Conservation (phyloP, 1,140 invertebrate species). For the Hypothenemus hampei region DNA sequence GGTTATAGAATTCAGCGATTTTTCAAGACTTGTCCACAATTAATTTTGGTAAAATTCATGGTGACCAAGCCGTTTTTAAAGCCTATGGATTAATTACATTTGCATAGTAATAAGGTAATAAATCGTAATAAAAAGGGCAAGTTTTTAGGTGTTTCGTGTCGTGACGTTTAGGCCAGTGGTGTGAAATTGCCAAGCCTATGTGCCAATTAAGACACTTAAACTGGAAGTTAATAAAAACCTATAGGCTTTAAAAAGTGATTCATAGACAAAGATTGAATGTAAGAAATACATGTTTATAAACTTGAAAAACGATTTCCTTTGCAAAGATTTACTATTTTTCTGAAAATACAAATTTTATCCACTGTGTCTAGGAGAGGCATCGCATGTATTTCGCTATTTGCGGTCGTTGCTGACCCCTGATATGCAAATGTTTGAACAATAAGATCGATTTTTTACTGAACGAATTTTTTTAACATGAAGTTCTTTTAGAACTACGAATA, state of each 20-base stretch:
- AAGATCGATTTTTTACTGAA: constrained; percentile 27
- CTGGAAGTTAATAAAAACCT: background rate
- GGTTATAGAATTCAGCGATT: too few relatives aligned
- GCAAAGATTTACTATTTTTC: background rate
- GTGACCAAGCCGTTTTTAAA: constrained; percentile 19
- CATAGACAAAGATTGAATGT: background rate
- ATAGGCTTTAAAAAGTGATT: background rate
- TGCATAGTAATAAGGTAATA: constrained; percentile 36
- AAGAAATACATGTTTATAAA: background rate
- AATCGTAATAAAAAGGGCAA: constrained; percentile 36
- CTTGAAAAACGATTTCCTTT: background rate
- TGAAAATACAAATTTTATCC: background rate
- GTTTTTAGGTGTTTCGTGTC: constrained; percentile 31
- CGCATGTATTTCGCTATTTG: constrained; percentile 33
- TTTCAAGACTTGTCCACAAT: background rate
- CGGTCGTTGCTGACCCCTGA: constrained; percentile 28
- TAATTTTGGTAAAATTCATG: constrained; percentile 1
- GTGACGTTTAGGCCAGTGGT: constrained; percentile 7
- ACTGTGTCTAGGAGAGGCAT: constrained; percentile 15
- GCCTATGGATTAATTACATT: constrained; percentile 35
- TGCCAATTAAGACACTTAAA: background rate
- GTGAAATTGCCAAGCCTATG: background rate
- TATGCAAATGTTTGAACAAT: constrained; percentile 35
- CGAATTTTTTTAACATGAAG: background rate
- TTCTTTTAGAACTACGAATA: background rate